Evolutionary conservation across 2,888 invertebrate genomes (phyloP), one percentile per base, ranked within the genome.

Genomic region (Hipparchia sbordonii): DNA sequence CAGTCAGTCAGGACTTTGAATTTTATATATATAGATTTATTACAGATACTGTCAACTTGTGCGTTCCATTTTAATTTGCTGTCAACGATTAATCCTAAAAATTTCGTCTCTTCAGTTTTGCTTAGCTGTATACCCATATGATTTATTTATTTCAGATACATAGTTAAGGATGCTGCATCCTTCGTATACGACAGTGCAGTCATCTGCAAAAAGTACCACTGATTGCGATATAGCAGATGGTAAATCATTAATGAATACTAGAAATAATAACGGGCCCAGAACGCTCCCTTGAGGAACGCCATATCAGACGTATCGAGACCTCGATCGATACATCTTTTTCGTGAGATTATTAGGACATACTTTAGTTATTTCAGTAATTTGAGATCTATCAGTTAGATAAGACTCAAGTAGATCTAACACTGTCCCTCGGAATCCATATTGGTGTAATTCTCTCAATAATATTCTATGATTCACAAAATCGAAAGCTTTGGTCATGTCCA

Each of bases 401-500:
- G 52, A 52, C 52, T 52, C 52, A 52, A 52, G 8, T 2, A 52
- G 52, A 52, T 52, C 10, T 52, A 52, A 52, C 6, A 10, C 52
- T 10, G 52, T 52, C 1, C 52, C 52, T 52, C 52, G 52, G 2
- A 52, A 1, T 52, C 52, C 52, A 10, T 52, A 52, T 52, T 52
- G 52, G 10, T 52, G 2, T 10, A 6, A 33, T 65, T 54, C 23
- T 3, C 6, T 33, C 4, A 57, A 8, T 13, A 57, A 13, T 3
- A 57, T 57, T 23, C 13, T 23, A 13, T 57, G 57, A 57, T 23
- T 13, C 7, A 57, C 57, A 57, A 57, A 57, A 13, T 57, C 57
- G 13, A 57, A 57, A 6, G 57, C 57, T 57, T 57, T 57, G 3
- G 62, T 62, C 62, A 46, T 62, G 12, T 62, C 46, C 46, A 62